Base-by-base conservation (phyloP, 1,140 invertebrate genomes). In the Trichoplusia ni region DNA sequence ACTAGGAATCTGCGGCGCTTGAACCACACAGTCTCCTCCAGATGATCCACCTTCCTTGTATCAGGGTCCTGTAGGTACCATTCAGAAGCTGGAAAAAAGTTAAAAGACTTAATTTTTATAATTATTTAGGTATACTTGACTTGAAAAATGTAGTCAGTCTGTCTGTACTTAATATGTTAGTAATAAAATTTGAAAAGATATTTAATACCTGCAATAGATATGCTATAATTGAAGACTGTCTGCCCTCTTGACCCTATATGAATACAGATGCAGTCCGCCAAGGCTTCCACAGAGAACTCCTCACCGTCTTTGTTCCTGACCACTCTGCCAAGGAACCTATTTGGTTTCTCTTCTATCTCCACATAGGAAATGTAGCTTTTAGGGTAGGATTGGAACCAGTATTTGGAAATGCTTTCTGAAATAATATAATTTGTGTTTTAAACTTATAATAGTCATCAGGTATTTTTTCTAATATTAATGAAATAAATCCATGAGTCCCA, bases 1-100 rank as follows among this genome's bases (percentile, higher is more conserved):
- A 98, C 93, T 35, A 97, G 92, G 80, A 93, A 98, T 71, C 95
- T 94, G 69, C 97, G 92, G 72, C 95, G 93, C 86, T 95, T 97
- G 13, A 99, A 92, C 90, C 94, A 94, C 27, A 77, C 78, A 31
- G 86, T 91, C 67, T 93, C 90, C 64, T 91, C 73, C 77, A 81
- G 84, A 65, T 69, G 89, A 33, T 86, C 81, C 38, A 85, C 16
- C 40, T 62, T 77, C 29, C 84, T 61, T 64, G 85, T 78, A 23
- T 74, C 62, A 58, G 85, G 84, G 56, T 93, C 81, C 42, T 91
- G 81, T 64, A 90, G 84, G 62, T 92, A 90, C 89, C 93, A 92
- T 54, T 81, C 81, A 51, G 82, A 78, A 5, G 90, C 91, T 87
- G 79, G 92, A 42, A 37, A 21, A 2, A 54, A 7, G 64, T 16